Base-by-base conservation (phyloP, 2,113 vertebrate species). In the Eclectus roratus region DNA sequence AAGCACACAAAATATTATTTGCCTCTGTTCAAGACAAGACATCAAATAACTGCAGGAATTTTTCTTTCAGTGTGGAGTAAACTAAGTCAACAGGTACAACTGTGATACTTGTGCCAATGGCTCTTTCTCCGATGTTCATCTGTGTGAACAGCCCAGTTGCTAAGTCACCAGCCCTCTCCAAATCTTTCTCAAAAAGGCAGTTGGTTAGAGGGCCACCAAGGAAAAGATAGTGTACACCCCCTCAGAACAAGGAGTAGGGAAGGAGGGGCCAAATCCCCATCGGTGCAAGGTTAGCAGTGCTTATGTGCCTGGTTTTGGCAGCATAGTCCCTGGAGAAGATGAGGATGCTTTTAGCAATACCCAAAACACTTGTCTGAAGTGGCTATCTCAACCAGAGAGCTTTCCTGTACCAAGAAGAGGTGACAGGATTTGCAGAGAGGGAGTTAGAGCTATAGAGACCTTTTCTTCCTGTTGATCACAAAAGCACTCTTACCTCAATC, bases 331-430 rank as follows among this genome's bases (percentile, higher is more conserved):
- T 3, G 17, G 24, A 72, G 49, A 64, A 69, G n/a, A 47, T 18
- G 18, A 89, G 25, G 61, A 79, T 56, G 85, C 33, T 91, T 81
- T 89, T 21, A 82, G 39, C 47, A 85, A 35, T 44, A 68, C 2
- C 56, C 78, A 50, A 56, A 94, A 6, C 74, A 61, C 66, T 91
- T 44, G 52, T 69, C 66, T 82, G 63, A 88, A 94, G 81, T 61
- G 66, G 52, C n/a, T 61, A 4, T 37, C 70, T 76, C 78, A 46
- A 47, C 23, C 31, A 29, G 69, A 85, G 58, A 87, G 55, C 47
- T 60, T 79, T 68, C 41, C 60, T 50, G 0, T 23, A 29, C 13
- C 20, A 47, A 63, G 37, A 31, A 25, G 20, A 17, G 3, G 21
- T 3, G 7, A 13, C 33, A 16, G 37, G 37, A 33, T 71, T 47